Evolutionary conservation across 2,113 vertebrate genomes (phyloP).

Genomic region (Raja brachyura): DNA sequence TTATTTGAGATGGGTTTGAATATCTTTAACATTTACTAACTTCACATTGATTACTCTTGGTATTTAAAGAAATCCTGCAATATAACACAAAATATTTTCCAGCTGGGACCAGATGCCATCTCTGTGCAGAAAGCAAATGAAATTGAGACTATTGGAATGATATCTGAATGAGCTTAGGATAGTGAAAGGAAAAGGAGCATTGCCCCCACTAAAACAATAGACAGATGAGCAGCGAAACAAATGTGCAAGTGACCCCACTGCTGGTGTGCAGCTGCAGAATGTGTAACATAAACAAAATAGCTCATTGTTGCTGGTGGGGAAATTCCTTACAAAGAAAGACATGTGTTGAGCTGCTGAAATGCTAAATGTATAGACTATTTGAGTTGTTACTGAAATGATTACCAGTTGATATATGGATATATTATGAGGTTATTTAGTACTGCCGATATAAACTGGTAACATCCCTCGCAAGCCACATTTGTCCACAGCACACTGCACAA

Average conservation of each 20-base stretch:
- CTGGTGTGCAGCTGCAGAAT: slow-evolving; percentile 18
- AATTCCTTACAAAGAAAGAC: slow-evolving; percentile 11
- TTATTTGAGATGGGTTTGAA: neutral
- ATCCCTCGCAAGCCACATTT: neutral
- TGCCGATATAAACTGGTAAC: neutral
- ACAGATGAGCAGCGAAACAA: slow-evolving; percentile 26
- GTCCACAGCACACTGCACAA: neutral
- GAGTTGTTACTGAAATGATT: neutral
- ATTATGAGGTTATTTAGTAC: neutral
- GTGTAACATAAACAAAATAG: slow-evolving; percentile 23
- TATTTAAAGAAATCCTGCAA: neutral
- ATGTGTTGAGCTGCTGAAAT: neutral
- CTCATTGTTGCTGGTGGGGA: neutral
- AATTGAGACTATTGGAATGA: neutral
- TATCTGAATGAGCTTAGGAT: neutral
- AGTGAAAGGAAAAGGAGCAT: neutral
- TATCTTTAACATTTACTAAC: neutral
- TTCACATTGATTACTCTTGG: neutral
- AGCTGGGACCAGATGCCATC: too few species aligned
- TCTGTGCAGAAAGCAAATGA: neutral
- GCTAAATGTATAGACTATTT: neutral
- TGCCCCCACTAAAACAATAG: neutral
- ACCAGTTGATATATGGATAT: neutral
- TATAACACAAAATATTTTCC: neutral
- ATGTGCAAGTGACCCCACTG: slow-evolving; percentile 10